A percentile compares a stretch with the other conserved stretches of the same genome.
Evolutionary conservation across 1,140 invertebrate genomes (phyloP).

Genomic region (Orius insidiosus): DNA sequence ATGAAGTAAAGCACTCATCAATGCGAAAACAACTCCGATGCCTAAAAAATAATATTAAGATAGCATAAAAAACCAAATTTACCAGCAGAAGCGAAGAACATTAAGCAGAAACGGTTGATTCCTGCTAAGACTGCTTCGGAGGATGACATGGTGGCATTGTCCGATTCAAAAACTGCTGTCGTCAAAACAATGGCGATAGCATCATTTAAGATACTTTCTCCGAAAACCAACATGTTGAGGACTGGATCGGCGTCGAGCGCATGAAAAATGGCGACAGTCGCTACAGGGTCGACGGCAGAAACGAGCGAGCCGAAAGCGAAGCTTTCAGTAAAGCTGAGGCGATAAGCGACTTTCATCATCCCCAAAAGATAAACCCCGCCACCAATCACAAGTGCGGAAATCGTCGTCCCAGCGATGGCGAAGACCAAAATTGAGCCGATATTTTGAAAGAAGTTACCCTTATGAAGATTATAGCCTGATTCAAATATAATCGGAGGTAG

Average conservation of each 20-base stretch:
- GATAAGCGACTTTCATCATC: conserved; percentile 73
- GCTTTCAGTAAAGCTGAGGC: conserved; percentile 83
- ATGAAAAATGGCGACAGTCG: conserved; percentile 96
- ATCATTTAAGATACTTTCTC: conserved; percentile 95
- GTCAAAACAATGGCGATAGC: conserved; percentile 95
- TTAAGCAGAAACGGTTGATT: conserved; percentile 70
- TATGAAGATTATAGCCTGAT: conserved; percentile 95
- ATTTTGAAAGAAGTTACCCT: conserved; percentile 98
- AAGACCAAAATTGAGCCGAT: conserved; percentile 89
- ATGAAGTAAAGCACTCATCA: conserved; percentile 81
- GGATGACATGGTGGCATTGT: conserved; percentile 47
- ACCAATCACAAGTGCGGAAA: conserved; percentile 86
- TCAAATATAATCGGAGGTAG: conserved; percentile 99
- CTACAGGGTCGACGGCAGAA: conserved; percentile 97
- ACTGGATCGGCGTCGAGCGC: conserved; percentile 89
- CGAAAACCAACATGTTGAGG: conserved; percentile 96
- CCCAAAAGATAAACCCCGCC: conserved; percentile 89
- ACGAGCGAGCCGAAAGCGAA: conserved; percentile 97
- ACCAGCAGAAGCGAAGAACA: conserved; percentile 99
- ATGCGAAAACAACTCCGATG: conserved; percentile 88
- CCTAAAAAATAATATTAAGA: too few species aligned
- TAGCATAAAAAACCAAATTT: too few species aligned
- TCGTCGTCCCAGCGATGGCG: conserved; percentile 90
- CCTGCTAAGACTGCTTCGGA: conserved; percentile 78
- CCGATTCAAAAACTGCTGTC: conserved; percentile 65